Conservation (phyloP, 1,140 invertebrate species). For the Planococcus citri region DNA sequence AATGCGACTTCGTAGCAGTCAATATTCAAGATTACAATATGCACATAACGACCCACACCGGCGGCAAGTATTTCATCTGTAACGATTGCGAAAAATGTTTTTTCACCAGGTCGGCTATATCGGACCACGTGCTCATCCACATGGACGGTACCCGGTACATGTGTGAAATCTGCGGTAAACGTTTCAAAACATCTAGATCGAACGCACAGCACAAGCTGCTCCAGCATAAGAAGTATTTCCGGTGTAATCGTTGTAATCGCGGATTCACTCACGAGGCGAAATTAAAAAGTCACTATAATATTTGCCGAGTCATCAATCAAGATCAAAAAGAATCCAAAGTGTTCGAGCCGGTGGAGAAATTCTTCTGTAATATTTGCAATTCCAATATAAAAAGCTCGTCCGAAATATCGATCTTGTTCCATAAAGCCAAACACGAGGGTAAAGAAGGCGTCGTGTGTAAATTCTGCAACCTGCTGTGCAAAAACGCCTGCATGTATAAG, state of each 20-base stretch:
- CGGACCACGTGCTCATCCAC: slow-evolving; percentile 3
- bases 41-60: slow-evolving; percentile 18
- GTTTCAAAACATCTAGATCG: background rate
- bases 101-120: background rate
- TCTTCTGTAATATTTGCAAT: slow-evolving; percentile 13
- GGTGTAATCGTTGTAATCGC: background rate
- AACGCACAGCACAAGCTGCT: background rate
- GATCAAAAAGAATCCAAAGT: background rate
- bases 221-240: slow-evolving; percentile 16
- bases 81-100: background rate
- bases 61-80: slow-evolving; percentile 4
- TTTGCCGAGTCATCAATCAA: background rate
- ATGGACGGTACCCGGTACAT: slow-evolving; percentile 9
- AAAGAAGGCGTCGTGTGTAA: background rate
- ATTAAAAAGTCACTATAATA: slow-evolving; percentile 11
- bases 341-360: slow-evolving; percentile 11
- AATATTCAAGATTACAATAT: background rate
- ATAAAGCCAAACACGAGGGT: slow-evolving; percentile 10
- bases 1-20: background rate
- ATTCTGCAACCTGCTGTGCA: slow-evolving; percentile 10
- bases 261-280: slow-evolving; percentile 9
- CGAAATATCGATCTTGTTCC: slow-evolving; percentile 5
- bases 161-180: slow-evolving; percentile 4
- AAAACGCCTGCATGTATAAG: slow-evolving; percentile 14
- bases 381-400: slow-evolving; percentile 14